phyloP scores from a whole-genome alignment of 2,888 invertebrate species.

The Drosophila anomelani region DNA sequence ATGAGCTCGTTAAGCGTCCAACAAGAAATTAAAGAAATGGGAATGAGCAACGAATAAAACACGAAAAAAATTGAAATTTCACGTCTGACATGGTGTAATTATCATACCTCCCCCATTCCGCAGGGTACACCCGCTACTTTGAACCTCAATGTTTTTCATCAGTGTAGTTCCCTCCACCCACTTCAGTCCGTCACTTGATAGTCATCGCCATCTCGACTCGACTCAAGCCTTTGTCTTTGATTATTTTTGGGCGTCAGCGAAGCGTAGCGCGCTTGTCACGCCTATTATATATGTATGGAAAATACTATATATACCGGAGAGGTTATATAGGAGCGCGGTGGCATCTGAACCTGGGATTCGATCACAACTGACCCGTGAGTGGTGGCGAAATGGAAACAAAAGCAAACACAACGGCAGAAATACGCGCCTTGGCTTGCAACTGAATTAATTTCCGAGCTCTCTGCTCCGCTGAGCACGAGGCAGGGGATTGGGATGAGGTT shows the following conservation, averaged over 20 bases:
- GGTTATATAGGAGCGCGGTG: slow-evolving; percentile 58
- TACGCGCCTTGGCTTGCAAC: slow-evolving; percentile 61
- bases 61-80: slow-evolving; percentile 47
- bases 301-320: slow-evolving; percentile 33
- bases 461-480: slow-evolving; percentile 67
- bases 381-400: slow-evolving; percentile 72
- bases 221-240: slow-evolving; percentile 74
- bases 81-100: slow-evolving; percentile 68
- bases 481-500: background rate
- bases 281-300: slow-evolving; percentile 67
- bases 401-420: slow-evolving; percentile 68
- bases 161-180: slow-evolving; percentile 26
- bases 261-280: slow-evolving; percentile 81
- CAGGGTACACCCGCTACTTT: slow-evolving; percentile 52
- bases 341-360: slow-evolving; percentile 67
- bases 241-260: slow-evolving; percentile 76
- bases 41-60: slow-evolving; percentile 23
- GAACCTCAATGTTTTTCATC: slow-evolving; percentile 33
- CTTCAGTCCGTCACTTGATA: slow-evolving; percentile 46
- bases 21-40: slow-evolving; percentile 38
- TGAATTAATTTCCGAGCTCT: slow-evolving; percentile 64
- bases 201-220: slow-evolving; percentile 58
- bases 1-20: slow-evolving; percentile 62
- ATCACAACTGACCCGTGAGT: slow-evolving; percentile 67
- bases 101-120: slow-evolving; percentile 59